Evolutionary conservation across 2,113 vertebrate genomes (phyloP).

Genomic region (Rattus norvegicus): GRCr8 NC_086036.1:9685501-9686000

Average conservation of each 20-base stretch:
- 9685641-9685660: too few relatives aligned
- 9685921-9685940: too few relatives aligned
- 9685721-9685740: neutral
- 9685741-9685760: neutral
- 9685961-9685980: too few relatives aligned
- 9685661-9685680: neutral
- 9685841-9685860: neutral
- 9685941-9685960: too few relatives aligned
- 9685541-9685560: neutral
- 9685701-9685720: neutral
- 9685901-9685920: too few relatives aligned
- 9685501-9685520: neutral
- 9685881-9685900: too few relatives aligned
- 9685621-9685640: neutral
- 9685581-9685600: neutral
- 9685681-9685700: neutral
- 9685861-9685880: neutral
- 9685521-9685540: neutral
- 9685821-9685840: neutral
- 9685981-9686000: too few relatives aligned
- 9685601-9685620: neutral
- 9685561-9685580: neutral
- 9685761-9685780: neutral
- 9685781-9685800: too few relatives aligned
- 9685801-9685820: too few relatives aligned